Conservation (phyloP, 1,140 invertebrate genomes). For the Bombus huntii region DNA sequence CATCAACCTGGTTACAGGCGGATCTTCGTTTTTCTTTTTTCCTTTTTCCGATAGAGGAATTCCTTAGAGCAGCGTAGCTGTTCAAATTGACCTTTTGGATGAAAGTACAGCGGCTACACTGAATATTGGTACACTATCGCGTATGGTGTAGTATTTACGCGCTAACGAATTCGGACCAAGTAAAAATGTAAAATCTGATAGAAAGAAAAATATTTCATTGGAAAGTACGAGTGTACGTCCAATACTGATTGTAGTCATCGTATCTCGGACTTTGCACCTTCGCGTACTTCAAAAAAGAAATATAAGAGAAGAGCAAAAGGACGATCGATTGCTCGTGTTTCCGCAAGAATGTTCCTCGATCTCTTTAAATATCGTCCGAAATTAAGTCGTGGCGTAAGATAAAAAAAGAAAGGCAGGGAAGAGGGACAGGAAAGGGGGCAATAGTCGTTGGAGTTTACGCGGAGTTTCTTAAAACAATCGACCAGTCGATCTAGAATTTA, state of each 20-base stretch:
- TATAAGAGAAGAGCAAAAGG: too few relatives aligned
- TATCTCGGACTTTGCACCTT: background rate
- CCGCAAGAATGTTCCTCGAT: background rate
- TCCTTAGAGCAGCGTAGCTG: background rate
- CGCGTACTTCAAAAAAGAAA: background rate
- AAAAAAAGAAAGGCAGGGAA: background rate
- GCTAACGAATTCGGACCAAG: too few relatives aligned
- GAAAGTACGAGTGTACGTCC: background rate
- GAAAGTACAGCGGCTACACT: too few relatives aligned
- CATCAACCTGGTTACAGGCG: background rate
- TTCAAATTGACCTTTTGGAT: background rate
- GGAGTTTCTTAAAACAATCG: slow-evolving; percentile 21
- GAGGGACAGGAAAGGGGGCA: too few relatives aligned
- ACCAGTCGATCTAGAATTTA: slow-evolving; percentile 23
- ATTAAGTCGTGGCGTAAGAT: background rate
- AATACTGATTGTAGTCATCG: too few relatives aligned
- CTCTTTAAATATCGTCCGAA: background rate
- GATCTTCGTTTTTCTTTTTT: background rate
- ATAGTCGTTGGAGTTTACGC: background rate
- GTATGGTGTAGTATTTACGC: too few relatives aligned
- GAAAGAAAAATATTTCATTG: background rate
- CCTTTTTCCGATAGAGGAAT: background rate
- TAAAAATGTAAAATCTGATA: too few relatives aligned
- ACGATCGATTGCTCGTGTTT: background rate
- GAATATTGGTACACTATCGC: too few relatives aligned